A percentile compares a stretch with the other conserved stretches of the same genome.
Conservation (phyloP, 1,140 invertebrate species). For the Habropoda laboriosa region DNA sequence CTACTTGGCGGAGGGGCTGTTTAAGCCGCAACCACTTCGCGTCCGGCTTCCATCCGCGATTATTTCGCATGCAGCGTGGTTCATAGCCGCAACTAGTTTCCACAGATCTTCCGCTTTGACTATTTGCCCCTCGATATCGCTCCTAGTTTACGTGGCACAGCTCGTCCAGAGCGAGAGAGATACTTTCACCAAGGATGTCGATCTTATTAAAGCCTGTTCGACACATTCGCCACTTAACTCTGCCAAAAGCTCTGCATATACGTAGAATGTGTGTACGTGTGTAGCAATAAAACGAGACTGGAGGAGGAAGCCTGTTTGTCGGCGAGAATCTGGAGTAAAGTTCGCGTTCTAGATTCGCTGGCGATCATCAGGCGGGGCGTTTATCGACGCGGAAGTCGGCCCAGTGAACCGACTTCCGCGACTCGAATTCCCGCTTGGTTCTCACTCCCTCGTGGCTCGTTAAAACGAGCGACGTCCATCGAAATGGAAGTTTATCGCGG, state of each 20-base stretch:
- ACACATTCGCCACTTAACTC: too few species aligned
- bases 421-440: neutral
- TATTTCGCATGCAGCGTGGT: slow-evolving; percentile 25
- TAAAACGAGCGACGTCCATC: slow-evolving; percentile 3
- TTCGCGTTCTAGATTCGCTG: neutral
- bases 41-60: slow-evolving; percentile 7
- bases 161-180: too few species aligned
- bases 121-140: neutral
- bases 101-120: neutral
- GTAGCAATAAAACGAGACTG: neutral
- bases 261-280: too few species aligned
- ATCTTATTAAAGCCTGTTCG: neutral
- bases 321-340: neutral
- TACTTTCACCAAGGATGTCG: slow-evolving; percentile 2
- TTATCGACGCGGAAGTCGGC: neutral
- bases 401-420: neutral
- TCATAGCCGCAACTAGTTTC: slow-evolving; percentile 26
- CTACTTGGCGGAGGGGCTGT: slow-evolving; percentile 14
- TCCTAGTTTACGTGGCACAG: too few species aligned
- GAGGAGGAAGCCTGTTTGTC: neutral
- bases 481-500: slow-evolving; percentile 3
- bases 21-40: slow-evolving; percentile 13
- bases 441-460: slow-evolving; percentile 2
- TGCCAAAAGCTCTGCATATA: too few species aligned
- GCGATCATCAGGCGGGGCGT: neutral